Base-by-base conservation (phyloP, 2,888 invertebrate genomes). In the Volucella inflata region DNA sequence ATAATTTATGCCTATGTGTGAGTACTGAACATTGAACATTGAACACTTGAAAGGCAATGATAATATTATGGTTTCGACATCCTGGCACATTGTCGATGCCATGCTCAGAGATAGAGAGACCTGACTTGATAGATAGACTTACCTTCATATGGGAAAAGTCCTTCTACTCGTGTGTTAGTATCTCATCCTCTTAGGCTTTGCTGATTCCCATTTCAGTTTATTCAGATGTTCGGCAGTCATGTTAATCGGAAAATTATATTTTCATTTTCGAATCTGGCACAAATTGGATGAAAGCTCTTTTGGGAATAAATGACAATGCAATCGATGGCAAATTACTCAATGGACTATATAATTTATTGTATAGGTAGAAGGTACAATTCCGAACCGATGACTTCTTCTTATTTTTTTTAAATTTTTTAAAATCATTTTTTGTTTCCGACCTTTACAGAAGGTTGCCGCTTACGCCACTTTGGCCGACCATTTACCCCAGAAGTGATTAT, bases 161-260 rank as follows among this genome's bases (percentile, higher is more conserved):
- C 30, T 30, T 30, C 6, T 30, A 30, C 30, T 30, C 30, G 6
- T 30, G n/a, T 14, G 8, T 14, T 0, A n/a, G 53, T 12, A 30
- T 8, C 21, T 12, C 2, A 21, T 21, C 42, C 30, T 17, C 21
- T 60, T 9, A 46, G 1, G 2, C 60, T 30, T 2, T 46, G 30
- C 14, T 57, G 57, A 48, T 70, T 48, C 46, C n/a, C 46, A 36
- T 14, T 70, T 38, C 17, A 17, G 67, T 36, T 46, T 38, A 59
- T 59, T 48, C 46, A 59, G 38, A 48, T 42, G 67, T 42, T 16
- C 44, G 9, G 21, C 11, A 11, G 42, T 11, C 67, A 36, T 68
- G 51, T 44, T 68, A 68, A 44, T 68, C 55, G 55, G 51, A 11
- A 55, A 55, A 53, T 55, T 30, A 42, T 68, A 40, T 44, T 68